Evolutionary conservation across 2,113 vertebrate genomes (phyloP), one percentile per base, ranked within the genome.

Genomic region (Oncorhynchus keta): DNA sequence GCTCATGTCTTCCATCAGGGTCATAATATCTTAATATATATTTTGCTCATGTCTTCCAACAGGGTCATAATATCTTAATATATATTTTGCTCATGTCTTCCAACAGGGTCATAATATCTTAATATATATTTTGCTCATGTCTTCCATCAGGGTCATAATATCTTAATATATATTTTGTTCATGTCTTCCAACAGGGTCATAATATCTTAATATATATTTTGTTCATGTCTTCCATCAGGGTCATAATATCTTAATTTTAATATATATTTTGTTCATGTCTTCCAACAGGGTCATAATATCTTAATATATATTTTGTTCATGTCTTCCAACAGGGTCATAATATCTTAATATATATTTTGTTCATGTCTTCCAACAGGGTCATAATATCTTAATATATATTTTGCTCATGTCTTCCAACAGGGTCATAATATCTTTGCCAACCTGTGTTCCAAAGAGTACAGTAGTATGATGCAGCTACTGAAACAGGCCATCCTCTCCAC

Each of bases 391-490:
- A 35, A 35, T 35, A 39, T 39, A 2, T 11, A 45, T 55, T 55
- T 55, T 5, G 4, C 3, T 71, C 39, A 81, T 76, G 12, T 67
- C 55, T 28, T 79, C 70, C 57, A 70, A 75, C 90, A 95, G 94
- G 94, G 94, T 75, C 94, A 95, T 87, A 94, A 95, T 80, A 94
- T 95, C 82, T 95, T 95, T 89, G 92, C 92, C 77, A 95, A 90
- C 84, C 92, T 94, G 68, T 91, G 89, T 83, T 94, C 94, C 59
- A 91, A 93, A 77, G 93, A 95, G 72, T 94, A 94, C n/a, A 93
- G 93, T 88, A 91, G 87, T 84, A 94, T 94, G 93, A 94, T 95
- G 93, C 93, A 94, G 78, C 87, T 95, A 55, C 82, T 95, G 76
- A 95, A 95, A 82, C 92, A 94, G 79, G 94, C 93, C 49, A 95